These are phyloP conservation scores for Muschampia staudingeri DNA, from an alignment of 2,888 invertebrate genomes.

Conservation along the genomic window DNA sequence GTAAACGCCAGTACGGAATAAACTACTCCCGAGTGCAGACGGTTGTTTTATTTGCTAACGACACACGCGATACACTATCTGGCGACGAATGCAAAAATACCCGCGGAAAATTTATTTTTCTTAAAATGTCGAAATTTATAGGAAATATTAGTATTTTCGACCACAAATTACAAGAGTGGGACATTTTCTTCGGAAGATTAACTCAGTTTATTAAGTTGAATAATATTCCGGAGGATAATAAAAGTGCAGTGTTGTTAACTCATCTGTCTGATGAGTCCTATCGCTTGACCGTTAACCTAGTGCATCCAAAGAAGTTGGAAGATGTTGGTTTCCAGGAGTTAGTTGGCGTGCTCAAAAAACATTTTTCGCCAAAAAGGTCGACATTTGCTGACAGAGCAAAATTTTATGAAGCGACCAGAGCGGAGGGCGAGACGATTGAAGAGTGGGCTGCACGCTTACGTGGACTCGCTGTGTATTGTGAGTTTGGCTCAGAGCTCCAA, in stretches of 20 bases:
- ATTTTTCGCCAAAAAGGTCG: conserved; percentile 62
- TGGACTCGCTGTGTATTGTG: conserved; percentile 58
- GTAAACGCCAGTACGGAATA: too few species aligned
- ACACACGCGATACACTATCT: background rate
- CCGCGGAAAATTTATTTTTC: background rate
- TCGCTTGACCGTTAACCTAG: conserved; percentile 51
- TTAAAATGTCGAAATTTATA: conserved; percentile 13
- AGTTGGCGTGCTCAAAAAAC: conserved; percentile 38
- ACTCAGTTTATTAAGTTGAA: conserved; percentile 55
- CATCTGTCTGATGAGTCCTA: conserved; percentile 61
- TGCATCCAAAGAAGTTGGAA: conserved; percentile 50
- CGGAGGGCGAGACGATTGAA: conserved; percentile 54
- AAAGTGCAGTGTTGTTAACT: conserved; percentile 51
- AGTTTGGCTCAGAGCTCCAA: background rate
- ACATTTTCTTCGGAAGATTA: conserved; percentile 25
- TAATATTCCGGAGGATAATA: conserved; percentile 21
- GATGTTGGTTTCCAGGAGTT: conserved; percentile 29
- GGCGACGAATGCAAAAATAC: background rate
- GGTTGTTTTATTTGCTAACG: background rate
- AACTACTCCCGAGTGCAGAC: background rate
- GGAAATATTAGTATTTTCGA: conserved; percentile 25
- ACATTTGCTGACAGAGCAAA: conserved; percentile 62
- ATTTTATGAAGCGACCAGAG: conserved; percentile 61
- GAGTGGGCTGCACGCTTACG: conserved; percentile 63
- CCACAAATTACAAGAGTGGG: conserved; percentile 8